Evolutionary conservation across 2,888 invertebrate species (phyloP).

Genomic region (Parochlus steinenii): DNA sequence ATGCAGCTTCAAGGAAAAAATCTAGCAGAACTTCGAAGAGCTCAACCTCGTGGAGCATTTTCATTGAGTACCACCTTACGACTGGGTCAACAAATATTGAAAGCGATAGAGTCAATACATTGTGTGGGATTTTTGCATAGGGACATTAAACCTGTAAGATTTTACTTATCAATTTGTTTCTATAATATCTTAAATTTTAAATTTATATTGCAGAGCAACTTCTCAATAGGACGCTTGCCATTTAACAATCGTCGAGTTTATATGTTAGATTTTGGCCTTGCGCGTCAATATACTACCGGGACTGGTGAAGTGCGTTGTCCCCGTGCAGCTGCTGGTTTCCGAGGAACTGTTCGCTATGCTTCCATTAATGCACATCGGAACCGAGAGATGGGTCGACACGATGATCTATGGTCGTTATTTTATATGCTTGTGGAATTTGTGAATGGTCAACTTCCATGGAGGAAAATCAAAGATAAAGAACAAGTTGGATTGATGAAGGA

Average conservation of each 20-base stretch:
- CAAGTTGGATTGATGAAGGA: slow-evolving; percentile 95
- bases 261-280: slow-evolving; percentile 98
- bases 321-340: slow-evolving; percentile 91
- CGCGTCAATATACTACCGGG: slow-evolving; percentile 92
- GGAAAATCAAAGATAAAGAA: slow-evolving; percentile 97
- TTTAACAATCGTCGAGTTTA: slow-evolving; percentile 81
- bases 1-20: slow-evolving; percentile 99
- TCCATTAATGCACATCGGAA: slow-evolving; percentile 99
- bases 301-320: slow-evolving; percentile 93
- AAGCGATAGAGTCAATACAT: slow-evolving; percentile 94
- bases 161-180: slow-evolving; percentile 20
- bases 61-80: slow-evolving; percentile 92
- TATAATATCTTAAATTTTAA: slow-evolving; percentile 8
- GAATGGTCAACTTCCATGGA: slow-evolving; percentile 94
- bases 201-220: slow-evolving; percentile 68
- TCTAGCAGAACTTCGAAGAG: slow-evolving; percentile 85
- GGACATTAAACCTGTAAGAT: slow-evolving; percentile 94
- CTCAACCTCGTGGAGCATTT: slow-evolving; percentile 89
- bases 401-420: slow-evolving; percentile 98
- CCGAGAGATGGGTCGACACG: slow-evolving; percentile 98
- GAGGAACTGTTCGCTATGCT: slow-evolving; percentile 95
- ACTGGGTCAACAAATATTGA: slow-evolving; percentile 87
- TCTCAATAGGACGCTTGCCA: slow-evolving; percentile 90
- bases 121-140: slow-evolving; percentile 96
- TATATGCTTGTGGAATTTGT: slow-evolving; percentile 99